Evolutionary conservation across 2,113 vertebrate genomes (phyloP).

Genomic region (Hydrolagus affinis): DNA sequence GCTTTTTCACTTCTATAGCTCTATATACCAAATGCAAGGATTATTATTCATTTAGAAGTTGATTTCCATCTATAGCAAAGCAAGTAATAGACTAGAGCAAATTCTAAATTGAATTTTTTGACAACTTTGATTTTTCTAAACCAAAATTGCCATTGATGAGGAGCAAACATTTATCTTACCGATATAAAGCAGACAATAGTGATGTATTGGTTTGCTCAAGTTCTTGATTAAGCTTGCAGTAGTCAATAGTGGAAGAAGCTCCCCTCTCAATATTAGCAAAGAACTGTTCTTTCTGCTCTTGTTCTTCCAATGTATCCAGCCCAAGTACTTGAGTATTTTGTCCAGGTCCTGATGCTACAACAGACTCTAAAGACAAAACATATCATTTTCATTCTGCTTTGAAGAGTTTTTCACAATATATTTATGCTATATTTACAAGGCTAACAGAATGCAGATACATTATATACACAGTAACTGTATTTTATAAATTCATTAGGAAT

Average conservation of each 20-base stretch:
- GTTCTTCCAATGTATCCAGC: conserved; percentile 75
- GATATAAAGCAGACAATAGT: conserved; percentile 40
- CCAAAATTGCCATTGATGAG: too few relatives aligned
- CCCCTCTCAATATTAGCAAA: conserved; percentile 70
- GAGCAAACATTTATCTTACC: background rate
- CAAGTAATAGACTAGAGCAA: background rate
- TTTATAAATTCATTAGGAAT: too few relatives aligned
- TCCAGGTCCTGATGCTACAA: conserved; percentile 50
- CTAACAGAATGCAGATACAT: background rate
- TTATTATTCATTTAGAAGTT: too few relatives aligned
- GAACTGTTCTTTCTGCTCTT: conserved; percentile 77
- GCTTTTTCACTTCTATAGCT: too few relatives aligned
- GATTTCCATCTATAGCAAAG: too few relatives aligned
- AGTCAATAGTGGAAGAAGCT: conserved; percentile 68
- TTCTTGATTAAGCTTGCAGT: conserved; percentile 71
- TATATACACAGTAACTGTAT: too few relatives aligned
- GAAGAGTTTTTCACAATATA: background rate
- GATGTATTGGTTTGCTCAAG: conserved; percentile 62
- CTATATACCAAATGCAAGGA: too few relatives aligned
- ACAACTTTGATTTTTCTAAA: background rate
- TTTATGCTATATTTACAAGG: background rate
- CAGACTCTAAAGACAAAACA: conserved; percentile 49
- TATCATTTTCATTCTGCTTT: background rate
- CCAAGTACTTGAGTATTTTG: conserved; percentile 46
- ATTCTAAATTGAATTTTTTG: background rate